phyloP scores from a whole-genome alignment of 2,113 vertebrate species.

The Pseudorectes ferrugineus region DNA sequence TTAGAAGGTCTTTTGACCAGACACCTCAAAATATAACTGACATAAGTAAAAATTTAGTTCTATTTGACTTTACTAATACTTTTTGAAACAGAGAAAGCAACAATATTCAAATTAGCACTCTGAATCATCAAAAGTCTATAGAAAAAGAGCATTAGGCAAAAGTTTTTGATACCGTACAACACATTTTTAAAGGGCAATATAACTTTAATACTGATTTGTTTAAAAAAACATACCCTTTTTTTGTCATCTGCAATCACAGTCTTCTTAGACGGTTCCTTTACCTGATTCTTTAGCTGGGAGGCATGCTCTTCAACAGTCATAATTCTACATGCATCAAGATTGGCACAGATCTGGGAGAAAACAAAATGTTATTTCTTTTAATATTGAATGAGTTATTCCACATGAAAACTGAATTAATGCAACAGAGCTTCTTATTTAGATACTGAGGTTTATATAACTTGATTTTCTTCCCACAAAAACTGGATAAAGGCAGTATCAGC shows the following conservation, averaged over 20 bases:
- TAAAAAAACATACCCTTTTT: constrained; percentile 70
- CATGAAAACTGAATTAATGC: background rate
- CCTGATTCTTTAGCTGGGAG: constrained; percentile 58
- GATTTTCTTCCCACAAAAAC: background rate
- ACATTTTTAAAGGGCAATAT: background rate
- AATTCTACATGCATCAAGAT: constrained; percentile 88
- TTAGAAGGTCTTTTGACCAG: background rate
- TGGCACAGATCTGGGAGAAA: constrained; percentile 88
- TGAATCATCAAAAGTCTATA: background rate
- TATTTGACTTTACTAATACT: background rate
- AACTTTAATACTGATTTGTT: background rate
- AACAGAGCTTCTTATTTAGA: background rate
- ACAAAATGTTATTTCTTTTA: background rate
- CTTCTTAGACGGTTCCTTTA: constrained; percentile 81
- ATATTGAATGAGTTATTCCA: background rate
- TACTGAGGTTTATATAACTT: background rate
- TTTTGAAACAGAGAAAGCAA: background rate
- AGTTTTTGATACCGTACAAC: background rate
- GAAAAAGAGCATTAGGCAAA: background rate
- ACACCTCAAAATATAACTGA: background rate
- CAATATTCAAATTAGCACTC: background rate
- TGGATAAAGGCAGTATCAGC: background rate
- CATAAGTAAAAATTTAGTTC: background rate
- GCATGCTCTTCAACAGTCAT: constrained; percentile 78
- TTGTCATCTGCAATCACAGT: constrained; percentile 78